Evolutionary conservation across 2,888 invertebrate genomes (phyloP), one percentile per base, ranked within the genome.

Genomic region (Pycnomerus fuliginosus): DNA sequence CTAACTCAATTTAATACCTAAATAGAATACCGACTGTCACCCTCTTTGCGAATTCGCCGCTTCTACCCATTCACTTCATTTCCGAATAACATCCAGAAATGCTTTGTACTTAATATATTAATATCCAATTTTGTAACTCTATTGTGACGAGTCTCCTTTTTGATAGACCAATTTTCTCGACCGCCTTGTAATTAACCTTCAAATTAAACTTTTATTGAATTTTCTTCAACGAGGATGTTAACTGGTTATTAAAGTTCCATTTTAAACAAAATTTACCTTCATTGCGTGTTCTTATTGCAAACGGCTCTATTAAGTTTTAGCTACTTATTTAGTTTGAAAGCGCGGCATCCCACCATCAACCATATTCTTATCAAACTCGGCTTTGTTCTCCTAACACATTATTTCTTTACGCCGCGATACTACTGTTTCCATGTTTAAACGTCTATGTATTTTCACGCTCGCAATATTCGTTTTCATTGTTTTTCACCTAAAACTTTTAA

Each of bases 341-440:
- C 32, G 25, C 3, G 22, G 20, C 32, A 41, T 35, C 35, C 24
- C 16, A 17, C 42, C 16, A 32, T 30, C 33, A 17, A 41, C 41
- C 35, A 35, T 42, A 42, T 42, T 35, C 42, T 42, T 42, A 42
- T 35, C 42, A 42, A 42, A 35, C 27, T 29, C 15, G 23, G 23
- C 29, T 42, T 42, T 42, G 42, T 42, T 42, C 30, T 35, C 35
- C 12, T 34, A 41, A 41, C 41, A 34, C 34, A 41, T 41, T 41
- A 34, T 41, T 41, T 30, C 42, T 35, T 35, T 42, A 23, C 35
- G 29, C 16, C 20, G 22, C 30, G 42, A 42, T 35, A 42, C 24
- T 42, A 35, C 28, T 30, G 24, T 25, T 25, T 22, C 27, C 35
- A 20, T 35, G 29, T 29, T 41, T 35, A 29, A 34, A 16, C 23